Evolutionary conservation across 2,113 vertebrate species (phyloP).

Genomic region (Semnopithecus entellus): DNA sequence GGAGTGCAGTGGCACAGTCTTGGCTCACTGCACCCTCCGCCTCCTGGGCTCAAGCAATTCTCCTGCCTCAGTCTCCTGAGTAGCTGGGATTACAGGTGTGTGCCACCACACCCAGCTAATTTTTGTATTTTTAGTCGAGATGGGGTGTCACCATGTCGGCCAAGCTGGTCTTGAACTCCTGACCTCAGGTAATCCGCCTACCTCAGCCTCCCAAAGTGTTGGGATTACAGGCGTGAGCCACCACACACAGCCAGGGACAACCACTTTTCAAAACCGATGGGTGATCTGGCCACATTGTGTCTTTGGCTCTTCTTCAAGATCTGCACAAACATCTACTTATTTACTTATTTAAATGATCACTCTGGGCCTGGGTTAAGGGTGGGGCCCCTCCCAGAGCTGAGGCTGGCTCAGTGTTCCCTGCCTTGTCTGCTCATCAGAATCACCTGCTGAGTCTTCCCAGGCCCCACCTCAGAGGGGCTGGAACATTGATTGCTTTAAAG

Average conservation of each 20-base stretch:
- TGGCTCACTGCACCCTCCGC: no score
- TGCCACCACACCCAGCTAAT: no score
- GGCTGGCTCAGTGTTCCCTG: neutral
- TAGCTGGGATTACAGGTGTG: no score
- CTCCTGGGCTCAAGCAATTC: no score
- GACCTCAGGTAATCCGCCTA: no score
- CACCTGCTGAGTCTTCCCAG: neutral
- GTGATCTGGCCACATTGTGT: neutral
- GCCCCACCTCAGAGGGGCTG: neutral
- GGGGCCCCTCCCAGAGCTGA: neutral
- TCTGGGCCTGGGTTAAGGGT: neutral
- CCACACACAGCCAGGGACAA: neutral
- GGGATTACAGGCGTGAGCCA: no score
- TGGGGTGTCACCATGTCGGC: no score
- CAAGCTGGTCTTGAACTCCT: no score
- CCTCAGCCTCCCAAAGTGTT: no score
- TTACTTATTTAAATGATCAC: conserved; percentile 5
- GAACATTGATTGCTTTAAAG: neutral
- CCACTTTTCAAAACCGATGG: conserved; percentile 60
- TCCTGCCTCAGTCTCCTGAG: no score
- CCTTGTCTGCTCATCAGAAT: neutral
- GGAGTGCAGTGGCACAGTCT: no score
- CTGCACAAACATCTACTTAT: neutral
- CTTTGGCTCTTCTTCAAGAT: conserved; percentile 23
- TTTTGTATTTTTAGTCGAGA: no score